These are phyloP conservation scores for Heliconius charithonia DNA, from an alignment of 2,888 invertebrate species.

Conservation along the genomic window DNA sequence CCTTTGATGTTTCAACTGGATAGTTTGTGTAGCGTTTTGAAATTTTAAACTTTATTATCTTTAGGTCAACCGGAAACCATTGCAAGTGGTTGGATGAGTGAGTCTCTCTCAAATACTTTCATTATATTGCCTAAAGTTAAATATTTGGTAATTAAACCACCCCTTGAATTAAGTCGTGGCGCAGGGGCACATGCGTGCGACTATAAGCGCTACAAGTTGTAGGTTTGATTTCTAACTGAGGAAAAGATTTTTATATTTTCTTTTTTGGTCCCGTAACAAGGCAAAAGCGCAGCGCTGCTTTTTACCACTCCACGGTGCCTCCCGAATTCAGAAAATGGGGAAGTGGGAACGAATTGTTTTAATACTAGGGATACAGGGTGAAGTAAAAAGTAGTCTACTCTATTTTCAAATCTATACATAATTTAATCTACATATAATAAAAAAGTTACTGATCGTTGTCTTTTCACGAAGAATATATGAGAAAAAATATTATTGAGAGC, in stretches of 20 bases:
- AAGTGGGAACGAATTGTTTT: too few relatives aligned
- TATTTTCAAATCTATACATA: too few relatives aligned
- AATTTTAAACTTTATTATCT: constrained; percentile 39
- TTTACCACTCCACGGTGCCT: not conserved
- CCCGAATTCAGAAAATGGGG: not conserved
- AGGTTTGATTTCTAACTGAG: not conserved
- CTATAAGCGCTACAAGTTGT: not conserved
- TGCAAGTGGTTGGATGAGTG: not conserved
- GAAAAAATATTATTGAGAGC: too few relatives aligned
- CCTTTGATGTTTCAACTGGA: constrained; percentile 45
- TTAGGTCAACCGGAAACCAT: constrained; percentile 23
- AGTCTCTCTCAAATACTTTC: not conserved
- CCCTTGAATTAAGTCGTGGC: not conserved
- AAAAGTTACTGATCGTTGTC: too few relatives aligned
- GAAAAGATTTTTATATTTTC: not conserved
- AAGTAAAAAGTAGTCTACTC: too few relatives aligned
- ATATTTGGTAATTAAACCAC: not conserved
- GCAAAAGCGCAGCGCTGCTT: not conserved
- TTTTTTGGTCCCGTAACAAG: not conserved
- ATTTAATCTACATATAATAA: too few relatives aligned
- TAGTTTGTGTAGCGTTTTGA: constrained; percentile 41
- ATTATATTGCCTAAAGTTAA: not conserved
- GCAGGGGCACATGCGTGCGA: too few relatives aligned
- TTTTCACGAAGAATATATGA: too few relatives aligned
- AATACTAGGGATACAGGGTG: too few relatives aligned